These are phyloP conservation scores for Meles meles DNA, from an alignment of 2,113 vertebrate genomes.

Conservation along the genomic window DNA sequence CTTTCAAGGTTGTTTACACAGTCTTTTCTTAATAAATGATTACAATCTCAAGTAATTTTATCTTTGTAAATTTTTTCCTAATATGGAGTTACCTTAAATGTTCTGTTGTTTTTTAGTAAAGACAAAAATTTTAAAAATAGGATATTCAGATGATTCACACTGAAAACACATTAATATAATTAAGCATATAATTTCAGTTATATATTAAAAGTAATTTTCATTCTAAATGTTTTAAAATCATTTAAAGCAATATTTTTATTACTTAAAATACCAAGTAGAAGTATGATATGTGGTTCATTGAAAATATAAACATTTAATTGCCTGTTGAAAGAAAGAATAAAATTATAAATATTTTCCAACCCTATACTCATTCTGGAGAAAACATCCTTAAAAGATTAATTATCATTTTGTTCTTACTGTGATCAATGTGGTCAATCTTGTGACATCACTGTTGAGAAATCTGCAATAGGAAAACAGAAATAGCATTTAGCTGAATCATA, in stretches of 20 bases:
- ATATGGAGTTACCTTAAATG: neutral
- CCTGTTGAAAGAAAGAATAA: neutral
- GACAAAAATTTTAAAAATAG: neutral
- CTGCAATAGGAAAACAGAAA: slow-evolving; percentile 83
- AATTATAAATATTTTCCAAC: slow-evolving; percentile 35
- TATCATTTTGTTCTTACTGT: slow-evolving; percentile 82
- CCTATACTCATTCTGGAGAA: slow-evolving; percentile 35
- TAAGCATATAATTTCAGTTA: slow-evolving; percentile 23
- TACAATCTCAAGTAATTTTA: neutral
- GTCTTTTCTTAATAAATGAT: neutral
- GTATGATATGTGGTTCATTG: neutral
- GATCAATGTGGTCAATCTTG: slow-evolving; percentile 81
- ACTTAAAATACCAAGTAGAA: slow-evolving; percentile 17
- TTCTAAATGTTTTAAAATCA: neutral
- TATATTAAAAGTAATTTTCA: slow-evolving; percentile 34
- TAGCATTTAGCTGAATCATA: slow-evolving; percentile 66
- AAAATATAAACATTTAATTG: slow-evolving; percentile 38
- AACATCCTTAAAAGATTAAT: slow-evolving; percentile 37
- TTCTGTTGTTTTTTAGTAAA: slow-evolving; percentile 26
- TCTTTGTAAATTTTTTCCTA: slow-evolving; percentile 23
- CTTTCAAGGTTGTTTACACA: neutral
- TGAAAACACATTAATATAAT: slow-evolving; percentile 29
- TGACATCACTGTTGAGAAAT: slow-evolving; percentile 85
- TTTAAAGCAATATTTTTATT: slow-evolving; percentile 18
- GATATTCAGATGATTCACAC: neutral